Percentiles rank a stretch among this genome's conserved stretches.
Conservation (phyloP, 2,888 invertebrate genomes). For the Pardosa pseudoannulata region DNA sequence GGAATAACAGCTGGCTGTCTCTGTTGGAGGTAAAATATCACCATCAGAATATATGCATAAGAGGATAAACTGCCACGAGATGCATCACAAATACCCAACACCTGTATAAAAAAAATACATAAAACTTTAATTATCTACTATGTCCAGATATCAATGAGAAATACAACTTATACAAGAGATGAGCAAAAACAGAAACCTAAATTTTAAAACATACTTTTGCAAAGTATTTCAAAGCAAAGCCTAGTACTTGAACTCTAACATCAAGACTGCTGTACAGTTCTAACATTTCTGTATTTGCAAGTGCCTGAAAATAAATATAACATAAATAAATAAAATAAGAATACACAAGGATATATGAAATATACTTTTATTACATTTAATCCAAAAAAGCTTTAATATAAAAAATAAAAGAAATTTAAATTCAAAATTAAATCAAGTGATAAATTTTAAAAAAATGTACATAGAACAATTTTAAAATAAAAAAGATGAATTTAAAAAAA, state of each 20-base stretch:
- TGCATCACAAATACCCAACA: conserved; percentile 81
- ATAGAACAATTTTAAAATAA: too few species aligned
- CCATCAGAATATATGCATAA: conserved; percentile 82
- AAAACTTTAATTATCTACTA: too few species aligned
- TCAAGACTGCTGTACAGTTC: conserved; percentile 80
- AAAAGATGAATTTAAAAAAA: too few species aligned
- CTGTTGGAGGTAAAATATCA: conserved; percentile 81
- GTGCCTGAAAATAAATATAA: conserved; percentile 77
- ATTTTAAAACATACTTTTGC: conserved; percentile 79
- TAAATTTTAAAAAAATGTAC: too few species aligned
- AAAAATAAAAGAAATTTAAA: too few species aligned
- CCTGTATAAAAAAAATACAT: too few species aligned
- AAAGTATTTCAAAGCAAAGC: conserved; percentile 80
- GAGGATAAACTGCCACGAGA: conserved; percentile 82
- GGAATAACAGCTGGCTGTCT: conserved; percentile 81
- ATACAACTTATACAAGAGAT: neutral
- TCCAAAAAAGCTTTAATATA: too few species aligned
- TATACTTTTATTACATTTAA: too few species aligned
- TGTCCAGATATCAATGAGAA: too few species aligned
- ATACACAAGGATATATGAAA: too few species aligned
- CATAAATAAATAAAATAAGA: too few species aligned
- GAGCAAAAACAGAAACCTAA: neutral
- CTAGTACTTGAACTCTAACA: conserved; percentile 79
- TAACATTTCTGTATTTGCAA: conserved; percentile 81
- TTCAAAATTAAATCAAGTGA: too few species aligned